Evolutionary conservation across 2,888 invertebrate species (phyloP).

Genomic region (Caenorhabditis sp.): DNA sequence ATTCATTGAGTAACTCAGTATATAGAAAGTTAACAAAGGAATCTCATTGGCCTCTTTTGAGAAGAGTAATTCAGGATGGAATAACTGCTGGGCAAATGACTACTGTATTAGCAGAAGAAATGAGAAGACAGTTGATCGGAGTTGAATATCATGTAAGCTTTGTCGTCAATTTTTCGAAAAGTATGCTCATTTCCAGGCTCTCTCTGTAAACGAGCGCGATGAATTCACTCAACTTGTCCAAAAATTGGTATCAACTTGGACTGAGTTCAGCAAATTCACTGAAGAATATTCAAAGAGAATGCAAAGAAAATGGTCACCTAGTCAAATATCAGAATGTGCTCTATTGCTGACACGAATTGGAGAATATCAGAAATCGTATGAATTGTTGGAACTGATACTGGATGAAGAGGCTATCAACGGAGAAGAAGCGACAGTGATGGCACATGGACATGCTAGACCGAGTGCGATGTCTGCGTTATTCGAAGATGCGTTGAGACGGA

Average conservation of each 20-base stretch:
- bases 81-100: conserved; percentile 47
- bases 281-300: conserved; percentile 36
- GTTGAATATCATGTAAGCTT: conserved; percentile 46
- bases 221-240: conserved; percentile 44
- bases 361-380: conserved; percentile 47
- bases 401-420: conserved; percentile 39
- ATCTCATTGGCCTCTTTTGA: conserved; percentile 44
- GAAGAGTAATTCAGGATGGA: conserved; percentile 52
- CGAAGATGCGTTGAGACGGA: conserved; percentile 44
- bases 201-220: conserved; percentile 43
- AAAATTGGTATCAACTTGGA: conserved; percentile 53
- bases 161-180: neutral
- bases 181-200: conserved; percentile 21
- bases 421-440: conserved; percentile 46
- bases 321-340: conserved; percentile 51
- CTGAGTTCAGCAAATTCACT: conserved; percentile 57
- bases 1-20: conserved; percentile 34
- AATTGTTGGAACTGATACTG: conserved; percentile 46
- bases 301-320: conserved; percentile 50
- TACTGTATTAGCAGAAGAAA: conserved; percentile 10
- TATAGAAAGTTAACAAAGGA: conserved; percentile 32
- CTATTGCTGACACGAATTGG: conserved; percentile 48
- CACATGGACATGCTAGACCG: conserved; percentile 20
- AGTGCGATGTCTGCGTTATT: conserved; percentile 46
- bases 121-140: conserved; percentile 47